These are phyloP conservation scores for Stenchaetothrips biformis DNA, from an alignment of 2,888 invertebrate genomes.

Conservation along the genomic window DNA sequence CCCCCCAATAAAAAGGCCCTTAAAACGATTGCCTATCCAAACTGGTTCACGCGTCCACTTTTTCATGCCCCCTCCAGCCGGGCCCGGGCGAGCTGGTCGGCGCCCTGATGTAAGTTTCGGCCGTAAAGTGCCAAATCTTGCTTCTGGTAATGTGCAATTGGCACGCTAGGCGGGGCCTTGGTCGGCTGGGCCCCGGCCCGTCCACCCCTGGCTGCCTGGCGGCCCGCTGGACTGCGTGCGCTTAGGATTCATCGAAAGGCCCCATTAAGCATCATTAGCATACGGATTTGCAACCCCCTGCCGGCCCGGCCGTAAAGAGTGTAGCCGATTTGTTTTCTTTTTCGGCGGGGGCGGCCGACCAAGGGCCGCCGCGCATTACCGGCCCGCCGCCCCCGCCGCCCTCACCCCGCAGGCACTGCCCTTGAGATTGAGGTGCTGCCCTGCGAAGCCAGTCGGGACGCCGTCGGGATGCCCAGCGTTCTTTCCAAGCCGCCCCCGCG, in stretches of 20 bases:
- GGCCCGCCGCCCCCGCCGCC: conserved; percentile 41
- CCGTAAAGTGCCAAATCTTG: conserved; percentile 19
- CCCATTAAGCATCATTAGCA: conserved; percentile 24
- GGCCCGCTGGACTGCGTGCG: neutral
- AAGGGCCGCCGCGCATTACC: conserved; percentile 45
- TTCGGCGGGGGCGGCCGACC: conserved; percentile 32
- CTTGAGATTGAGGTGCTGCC: neutral
- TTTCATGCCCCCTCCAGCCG: too few relatives aligned
- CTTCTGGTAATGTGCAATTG: conserved; percentile 31
- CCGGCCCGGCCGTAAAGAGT: neutral
- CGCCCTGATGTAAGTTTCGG: conserved; percentile 7
- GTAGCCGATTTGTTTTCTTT: conserved; percentile 39
- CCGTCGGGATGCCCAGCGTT: neutral
- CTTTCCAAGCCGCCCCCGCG: too few relatives aligned
- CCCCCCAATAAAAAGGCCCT: too few relatives aligned
- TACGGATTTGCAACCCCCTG: conserved; percentile 8
- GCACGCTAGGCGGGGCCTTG: conserved; percentile 40
- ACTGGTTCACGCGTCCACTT: too few relatives aligned
- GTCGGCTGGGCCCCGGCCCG: conserved; percentile 17
- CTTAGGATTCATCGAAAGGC: conserved; percentile 21
- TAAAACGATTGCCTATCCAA: too few relatives aligned
- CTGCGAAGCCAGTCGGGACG: neutral
- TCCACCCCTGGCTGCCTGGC: neutral
- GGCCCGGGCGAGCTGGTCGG: neutral
- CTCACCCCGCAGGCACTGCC: neutral